Conservation (phyloP, 2,888 invertebrate species). For the Clepsis dumicolana region DNA sequence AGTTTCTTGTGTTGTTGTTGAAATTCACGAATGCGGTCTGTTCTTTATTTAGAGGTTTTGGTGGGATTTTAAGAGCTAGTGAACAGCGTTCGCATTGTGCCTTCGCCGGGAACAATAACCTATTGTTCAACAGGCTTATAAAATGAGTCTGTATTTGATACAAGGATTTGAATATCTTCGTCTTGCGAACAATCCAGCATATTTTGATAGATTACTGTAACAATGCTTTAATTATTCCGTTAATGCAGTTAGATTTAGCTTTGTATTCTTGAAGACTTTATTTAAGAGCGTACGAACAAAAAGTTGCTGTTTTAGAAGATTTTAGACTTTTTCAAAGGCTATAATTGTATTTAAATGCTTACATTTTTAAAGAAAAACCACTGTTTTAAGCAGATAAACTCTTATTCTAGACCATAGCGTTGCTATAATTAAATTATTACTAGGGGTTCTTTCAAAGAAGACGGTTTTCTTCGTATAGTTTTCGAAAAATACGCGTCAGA, state of each 20-base stretch:
- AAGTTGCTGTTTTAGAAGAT: not conserved
- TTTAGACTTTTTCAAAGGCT: too few relatives aligned
- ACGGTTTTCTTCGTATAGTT: too few relatives aligned
- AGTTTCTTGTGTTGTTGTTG: constrained; percentile 63
- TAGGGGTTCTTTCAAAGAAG: too few relatives aligned
- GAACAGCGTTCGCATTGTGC: constrained; percentile 72
- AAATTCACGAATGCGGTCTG: constrained; percentile 72
- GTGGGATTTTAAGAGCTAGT: constrained; percentile 69
- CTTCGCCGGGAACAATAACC: constrained; percentile 71
- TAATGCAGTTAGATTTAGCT: not conserved
- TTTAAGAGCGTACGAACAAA: not conserved
- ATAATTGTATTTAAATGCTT: too few relatives aligned
- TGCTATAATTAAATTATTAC: too few relatives aligned
- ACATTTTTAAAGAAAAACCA: too few relatives aligned
- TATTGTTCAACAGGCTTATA: constrained; percentile 65
- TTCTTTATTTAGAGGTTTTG: constrained; percentile 73
- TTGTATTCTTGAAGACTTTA: not conserved
- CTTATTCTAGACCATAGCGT: too few relatives aligned
- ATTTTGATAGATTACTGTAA: constrained; percentile 25
- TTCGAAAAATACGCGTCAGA: too few relatives aligned
- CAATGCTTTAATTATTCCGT: constrained; percentile 2
- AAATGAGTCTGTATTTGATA: constrained; percentile 65
- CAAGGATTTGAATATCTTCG: constrained; percentile 54
- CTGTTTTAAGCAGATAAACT: too few relatives aligned
- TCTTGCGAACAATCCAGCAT: constrained; percentile 14